Evolutionary conservation across 2,888 invertebrate species (phyloP), one percentile per base, ranked within the genome.

Genomic region (Leptarthrus brevirostris): DNA sequence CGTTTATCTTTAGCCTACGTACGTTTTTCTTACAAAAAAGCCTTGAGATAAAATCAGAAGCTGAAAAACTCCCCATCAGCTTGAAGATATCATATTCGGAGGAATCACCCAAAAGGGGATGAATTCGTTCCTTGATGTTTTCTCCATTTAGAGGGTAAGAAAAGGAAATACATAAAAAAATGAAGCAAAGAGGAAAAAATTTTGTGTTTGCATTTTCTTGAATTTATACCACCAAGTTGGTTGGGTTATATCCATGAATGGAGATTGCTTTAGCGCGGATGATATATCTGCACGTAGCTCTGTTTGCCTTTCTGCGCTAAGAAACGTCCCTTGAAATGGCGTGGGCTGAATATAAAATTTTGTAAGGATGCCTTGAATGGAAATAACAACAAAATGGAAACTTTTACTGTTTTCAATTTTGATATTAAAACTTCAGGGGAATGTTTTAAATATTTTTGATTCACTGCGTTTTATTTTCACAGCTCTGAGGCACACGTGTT

Each of bases 11-110:
- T 47, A 36, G 16, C 44, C 16, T 47, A 30, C 47, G 49, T 66
- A 47, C 66, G 44, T 26, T 47, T 24, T 47, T 49, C 49, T 47
- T 47, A 36, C 47, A 49, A 49, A 66, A 66, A 18, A 20, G 36
- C 47, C 66, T 66, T 66, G 26, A 66, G 66, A 66, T 66, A 66
- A 66, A 66, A 66, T 66, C 66, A 66, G 66, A n/a, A 64, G 64
- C 44, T 44, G 64, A 64, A 44, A 47, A 66, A 47, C 66, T 66
- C 66, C 66, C 66, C 66, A 66, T 66, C 66, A 66, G 44, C 66
- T 66, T 53, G 24, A 49, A 66, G 66, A 47, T 66, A 66, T 66
- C 66, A 66, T 66, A 66, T 66, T 66, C 66, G 49, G 26, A 47
- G 66, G 49, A 66, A 44, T 66, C 49, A 66, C 66, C 66, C 66